phyloP scores from a whole-genome alignment of 30 jellyfish, hydroid and myxozoan species.

The Morbakka virulenta region DNA sequence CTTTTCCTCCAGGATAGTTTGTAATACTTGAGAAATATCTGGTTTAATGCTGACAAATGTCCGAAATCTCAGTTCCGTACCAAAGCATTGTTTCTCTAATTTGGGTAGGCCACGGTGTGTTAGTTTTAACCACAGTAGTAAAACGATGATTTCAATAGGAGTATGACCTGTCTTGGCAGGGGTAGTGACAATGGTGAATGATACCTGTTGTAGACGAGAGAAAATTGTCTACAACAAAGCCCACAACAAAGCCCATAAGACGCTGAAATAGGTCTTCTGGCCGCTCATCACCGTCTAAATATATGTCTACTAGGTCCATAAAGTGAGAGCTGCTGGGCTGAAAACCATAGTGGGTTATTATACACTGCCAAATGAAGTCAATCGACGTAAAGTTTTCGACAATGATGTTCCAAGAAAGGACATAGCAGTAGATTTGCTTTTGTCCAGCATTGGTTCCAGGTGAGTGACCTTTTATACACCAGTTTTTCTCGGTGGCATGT shows the following conservation, averaged over 20 bases:
- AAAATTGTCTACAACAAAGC: constrained; percentile 15
- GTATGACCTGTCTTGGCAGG: no score
- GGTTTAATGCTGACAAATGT: no score
- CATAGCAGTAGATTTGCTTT: constrained; percentile 7
- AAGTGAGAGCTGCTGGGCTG: constrained; percentile 15
- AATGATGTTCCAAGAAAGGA: constrained; percentile 30
- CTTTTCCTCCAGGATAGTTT: no score
- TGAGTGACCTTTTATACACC: no score
- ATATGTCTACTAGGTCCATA: background rate
- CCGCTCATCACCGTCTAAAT: constrained; percentile 1
- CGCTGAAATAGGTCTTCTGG: constrained; percentile 54
- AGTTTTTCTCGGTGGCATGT: no score
- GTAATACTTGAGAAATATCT: no score
- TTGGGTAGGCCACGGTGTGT: no score
- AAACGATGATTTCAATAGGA: no score
- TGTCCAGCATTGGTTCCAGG: constrained; percentile 20
- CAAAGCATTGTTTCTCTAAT: no score
- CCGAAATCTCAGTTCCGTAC: no score
- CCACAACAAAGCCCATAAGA: no score
- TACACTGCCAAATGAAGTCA: background rate
- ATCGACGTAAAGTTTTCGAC: constrained; percentile 23
- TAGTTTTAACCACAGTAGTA: no score
- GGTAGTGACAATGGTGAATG: constrained; percentile 28
- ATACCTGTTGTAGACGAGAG: background rate
- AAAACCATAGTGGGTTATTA: constrained; percentile 7